Evolutionary conservation across 2,888 invertebrate species (phyloP), one percentile per base, ranked within the genome.

Genomic region (Scaptomyza cyrtandrae): DNA sequence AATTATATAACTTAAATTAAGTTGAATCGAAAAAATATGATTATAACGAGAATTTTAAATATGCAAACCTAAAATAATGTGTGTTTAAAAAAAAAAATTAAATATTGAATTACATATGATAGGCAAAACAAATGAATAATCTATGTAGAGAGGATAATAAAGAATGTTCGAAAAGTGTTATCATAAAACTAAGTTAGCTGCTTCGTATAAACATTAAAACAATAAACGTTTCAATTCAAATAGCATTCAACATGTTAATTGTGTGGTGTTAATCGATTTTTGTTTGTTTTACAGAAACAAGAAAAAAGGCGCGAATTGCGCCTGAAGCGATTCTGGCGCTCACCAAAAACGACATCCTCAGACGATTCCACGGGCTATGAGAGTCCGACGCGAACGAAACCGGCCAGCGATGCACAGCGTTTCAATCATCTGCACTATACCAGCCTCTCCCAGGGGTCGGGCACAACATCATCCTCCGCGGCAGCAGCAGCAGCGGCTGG

Each of bases 321-420:
- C 90, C 89, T 92, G 75, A 92, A 92, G 89, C 90, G 90, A 86
- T 92, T 92, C 89, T 92, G 92, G 92, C 92, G 92, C 72, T 91
- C 92, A 81, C 92, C 92, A 76, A 92, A 92, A 82, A 91, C 92
- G 63, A 92, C 92, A 77, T 92, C 92, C 72, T 92, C 92, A 58
- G 92, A 92, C 79, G 92, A 92, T 71, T 92, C 92, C 44, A 90
- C 91, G 68, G 92, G 91, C 92, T 93, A 85, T 92, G 94, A 94
- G 92, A 94, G 92, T 92, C 93, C 92, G 68, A 92, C 92, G 69
- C 90, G 91, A 56, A 81, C 86, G 53, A 92, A 91, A 57, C 77
- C 86, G 56, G 78, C 87, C 74, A 90, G 89, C 89, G 91, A 92
- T 90, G 89, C 88, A 48, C 90, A 91, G 72, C 89, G 90, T 13